These are phyloP conservation scores for Hemiprocne comata DNA, from an alignment of 2,113 vertebrate genomes.

Conservation along the genomic window DNA sequence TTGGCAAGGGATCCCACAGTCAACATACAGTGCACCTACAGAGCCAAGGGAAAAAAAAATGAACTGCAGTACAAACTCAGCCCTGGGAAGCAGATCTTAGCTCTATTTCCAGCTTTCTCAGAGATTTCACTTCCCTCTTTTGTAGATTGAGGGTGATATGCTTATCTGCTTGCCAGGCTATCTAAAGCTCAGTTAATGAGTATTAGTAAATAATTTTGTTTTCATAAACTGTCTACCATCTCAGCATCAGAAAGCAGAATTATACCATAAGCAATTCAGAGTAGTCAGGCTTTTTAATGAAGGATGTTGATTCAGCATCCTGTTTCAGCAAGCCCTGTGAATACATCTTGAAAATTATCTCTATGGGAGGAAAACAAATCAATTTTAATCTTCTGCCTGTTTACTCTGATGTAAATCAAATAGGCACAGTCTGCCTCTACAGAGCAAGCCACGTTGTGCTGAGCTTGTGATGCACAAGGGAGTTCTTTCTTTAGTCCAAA, in stretches of 20 bases:
- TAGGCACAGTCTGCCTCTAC: neutral
- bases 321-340: constrained; percentile 3
- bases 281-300: neutral
- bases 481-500: constrained; percentile 18
- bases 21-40: neutral
- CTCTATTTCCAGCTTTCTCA: neutral
- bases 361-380: constrained; percentile 10
- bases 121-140: neutral
- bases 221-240: neutral
- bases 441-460: neutral
- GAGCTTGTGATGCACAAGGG: neutral
- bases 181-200: constrained; percentile 17
- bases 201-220: constrained; percentile 9
- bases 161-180: neutral
- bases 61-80: neutral
- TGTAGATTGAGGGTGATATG: neutral
- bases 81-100: neutral
- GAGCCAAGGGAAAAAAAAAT: neutral
- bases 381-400: constrained; percentile 48
- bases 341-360: constrained; percentile 6
- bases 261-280: neutral
- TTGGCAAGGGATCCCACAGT: neutral
- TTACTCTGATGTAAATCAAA: constrained; percentile 37
- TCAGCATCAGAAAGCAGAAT: constrained; percentile 17
- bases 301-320: constrained; percentile 2